Base-by-base conservation (phyloP, 2,888 invertebrate species). In the Baccha elongata region DNA sequence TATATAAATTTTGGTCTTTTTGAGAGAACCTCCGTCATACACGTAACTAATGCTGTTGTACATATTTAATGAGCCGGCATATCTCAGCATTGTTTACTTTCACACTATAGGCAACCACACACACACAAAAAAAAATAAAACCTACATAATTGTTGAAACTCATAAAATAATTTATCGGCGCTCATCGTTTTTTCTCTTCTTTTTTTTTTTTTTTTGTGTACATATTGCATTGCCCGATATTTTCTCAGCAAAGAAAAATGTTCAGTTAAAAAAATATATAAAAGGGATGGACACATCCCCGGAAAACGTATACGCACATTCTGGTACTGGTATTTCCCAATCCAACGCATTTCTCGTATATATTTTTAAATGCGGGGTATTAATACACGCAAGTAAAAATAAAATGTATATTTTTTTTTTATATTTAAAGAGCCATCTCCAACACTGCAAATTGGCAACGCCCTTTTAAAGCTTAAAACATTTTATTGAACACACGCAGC, bases 381-480 rank as follows among this genome's bases (percentile, higher is more conserved):
- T 40, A 40, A 40, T 55, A 35, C 8, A 32, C 7, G n/a, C 19
- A 60, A 60, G 21, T 46, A 68, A 67, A 23, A 68, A 62, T 11
- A 48, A 62, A 53, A 15, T 10, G 15, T 15, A 50, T 26, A 35
- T 35, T 58, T 62, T 64, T 60, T 53, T 64, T 58, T 64, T 55
- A 53, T 62, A 68, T 44, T 80, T 71, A 67, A 83, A 72, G 62
- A 26, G 42, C 40, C 62, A 79, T 21, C 62, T 52, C 40, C 52
- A 48, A 21, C 67, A 32, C 29, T 40, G 58, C 40, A 68, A 83
- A 83, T 83, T 78, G 83, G 83, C 72, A 83, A 83, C 83, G 83
- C 83, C 83, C 83, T 83, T 83, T 83, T 83, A 83, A 83, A 83
- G 83, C 78, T 83, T 68, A 76, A 78, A 60, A 60, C 44, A 73